A percentile compares a stretch with the other conserved stretches of the same genome.
phyloP scores from a whole-genome alignment of 2,888 invertebrate genomes.

The Chalcosyrphus nemorum region DNA sequence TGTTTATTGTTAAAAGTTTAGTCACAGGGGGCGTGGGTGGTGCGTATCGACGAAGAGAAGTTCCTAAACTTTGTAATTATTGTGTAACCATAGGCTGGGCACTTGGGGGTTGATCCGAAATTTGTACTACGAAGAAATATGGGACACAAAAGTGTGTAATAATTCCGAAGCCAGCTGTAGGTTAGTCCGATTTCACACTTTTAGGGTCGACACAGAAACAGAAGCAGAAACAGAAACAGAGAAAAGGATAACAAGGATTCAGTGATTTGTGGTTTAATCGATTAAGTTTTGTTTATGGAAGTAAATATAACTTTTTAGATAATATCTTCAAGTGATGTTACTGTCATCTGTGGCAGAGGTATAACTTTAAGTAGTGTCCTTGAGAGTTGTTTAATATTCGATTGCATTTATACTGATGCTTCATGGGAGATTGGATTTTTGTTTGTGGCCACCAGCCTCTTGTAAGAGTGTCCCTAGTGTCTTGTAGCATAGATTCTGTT shows the following conservation, averaged over 20 bases:
- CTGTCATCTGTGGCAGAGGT: not conserved
- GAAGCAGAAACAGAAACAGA: not conserved
- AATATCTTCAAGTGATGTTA: not conserved
- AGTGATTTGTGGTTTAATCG: not conserved
- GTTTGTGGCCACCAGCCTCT: not conserved
- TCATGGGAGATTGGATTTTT: too few species aligned
- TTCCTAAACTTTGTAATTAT: slow-evolving; percentile 34
- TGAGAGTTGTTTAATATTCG: not conserved
- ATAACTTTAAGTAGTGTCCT: not conserved
- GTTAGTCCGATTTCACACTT: not conserved
- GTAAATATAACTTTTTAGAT: not conserved
- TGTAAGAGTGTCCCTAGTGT: not conserved
- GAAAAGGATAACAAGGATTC: not conserved
- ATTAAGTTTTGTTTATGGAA: not conserved
- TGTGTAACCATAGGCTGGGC: slow-evolving; percentile 1
- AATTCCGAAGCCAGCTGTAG: not conserved
- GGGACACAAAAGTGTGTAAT: not conserved
- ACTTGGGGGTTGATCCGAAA: slow-evolving; percentile 8
- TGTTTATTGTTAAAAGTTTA: slow-evolving; percentile 46
- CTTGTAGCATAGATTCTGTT: too few species aligned
- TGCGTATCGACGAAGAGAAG: slow-evolving; percentile 22
- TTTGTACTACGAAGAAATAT: slow-evolving; percentile 9
- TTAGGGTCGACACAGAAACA: not conserved
- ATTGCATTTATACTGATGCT: not conserved
- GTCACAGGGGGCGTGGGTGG: not conserved